phyloP scores from a whole-genome alignment of 2,797 vertebrate genomes.

The Echiichthys vipera region DNA sequence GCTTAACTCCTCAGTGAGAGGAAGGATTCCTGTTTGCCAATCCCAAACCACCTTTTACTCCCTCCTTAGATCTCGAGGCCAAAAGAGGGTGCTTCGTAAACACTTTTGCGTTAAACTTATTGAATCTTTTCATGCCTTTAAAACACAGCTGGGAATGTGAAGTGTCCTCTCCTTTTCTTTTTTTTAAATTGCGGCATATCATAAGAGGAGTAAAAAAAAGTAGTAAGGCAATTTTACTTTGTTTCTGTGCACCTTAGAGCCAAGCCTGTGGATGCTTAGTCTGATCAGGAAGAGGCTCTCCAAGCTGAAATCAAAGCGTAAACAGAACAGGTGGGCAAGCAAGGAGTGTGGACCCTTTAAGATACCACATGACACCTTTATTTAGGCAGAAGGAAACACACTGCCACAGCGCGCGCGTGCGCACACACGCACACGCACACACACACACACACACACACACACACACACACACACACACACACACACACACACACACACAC shows the following conservation, averaged over 20 bases:
- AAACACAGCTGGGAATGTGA: constrained; percentile 13
- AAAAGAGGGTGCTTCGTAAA: neutral
- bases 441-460: neutral
- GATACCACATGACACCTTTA: constrained; percentile 65
- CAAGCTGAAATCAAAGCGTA: constrained; percentile 71
- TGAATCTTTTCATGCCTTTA: constrained; percentile 14
- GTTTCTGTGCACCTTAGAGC: constrained; percentile 30
- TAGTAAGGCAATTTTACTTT: constrained; percentile 41
- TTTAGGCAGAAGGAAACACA: constrained; percentile 37
- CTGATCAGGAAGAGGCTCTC: constrained; percentile 52
- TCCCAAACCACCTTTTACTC: neutral
- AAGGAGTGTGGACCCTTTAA: constrained; percentile 69
- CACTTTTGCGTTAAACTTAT: constrained; percentile 23
- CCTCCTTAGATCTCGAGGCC: constrained; percentile 16
- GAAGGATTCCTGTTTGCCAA: constrained; percentile 36
- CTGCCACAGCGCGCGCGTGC: too few species aligned
- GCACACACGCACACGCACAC: neutral
- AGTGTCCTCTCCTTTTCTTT: neutral
- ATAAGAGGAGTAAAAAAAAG: neutral
- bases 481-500: neutral
- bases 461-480: constrained; percentile 12
- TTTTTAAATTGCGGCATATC: constrained; percentile 17
- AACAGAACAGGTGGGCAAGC: constrained; percentile 60
- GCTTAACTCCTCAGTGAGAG: constrained; percentile 41
- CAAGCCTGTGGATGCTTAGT: constrained; percentile 42